These are phyloP conservation scores for Macrostomum lignano DNA, from an alignment of 1,140 invertebrate species.

Conservation along the genomic window DNA sequence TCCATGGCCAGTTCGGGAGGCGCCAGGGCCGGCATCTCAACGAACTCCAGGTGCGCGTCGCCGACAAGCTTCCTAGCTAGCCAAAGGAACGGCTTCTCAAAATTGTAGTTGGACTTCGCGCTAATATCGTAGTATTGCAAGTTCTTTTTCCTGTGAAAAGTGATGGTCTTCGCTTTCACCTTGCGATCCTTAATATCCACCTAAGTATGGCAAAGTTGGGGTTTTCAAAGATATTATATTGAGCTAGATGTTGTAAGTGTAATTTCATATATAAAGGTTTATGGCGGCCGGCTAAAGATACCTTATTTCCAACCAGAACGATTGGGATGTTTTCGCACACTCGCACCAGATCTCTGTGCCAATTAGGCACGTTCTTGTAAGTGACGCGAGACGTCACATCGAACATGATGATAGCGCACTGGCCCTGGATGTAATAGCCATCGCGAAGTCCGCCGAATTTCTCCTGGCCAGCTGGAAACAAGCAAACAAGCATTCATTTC, in stretches of 20 bases:
- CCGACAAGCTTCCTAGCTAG: constrained; percentile 83
- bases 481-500: too few species aligned
- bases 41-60: constrained; percentile 92
- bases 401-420: constrained; percentile 98
- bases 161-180: constrained; percentile 96
- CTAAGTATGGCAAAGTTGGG: constrained; percentile 31
- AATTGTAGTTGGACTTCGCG: constrained; percentile 98
- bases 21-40: constrained; percentile 83
- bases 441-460: constrained; percentile 94
- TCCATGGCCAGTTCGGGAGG: constrained; percentile 97
- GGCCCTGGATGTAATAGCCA: constrained; percentile 96
- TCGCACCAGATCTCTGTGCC: constrained; percentile 86
- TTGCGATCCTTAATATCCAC: constrained; percentile 98
- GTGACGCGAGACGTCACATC: constrained; percentile 95
- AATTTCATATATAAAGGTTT: constrained; percentile 38
- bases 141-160: constrained; percentile 98
- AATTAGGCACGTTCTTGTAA: constrained; percentile 97
- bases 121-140: constrained; percentile 99
- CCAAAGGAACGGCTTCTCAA: constrained; percentile 98
- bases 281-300: too few species aligned
- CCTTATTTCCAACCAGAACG: constrained; percentile 38
- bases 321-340: constrained; percentile 99
- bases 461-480: constrained; percentile 92
- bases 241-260: neutral
- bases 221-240: neutral